Conservation (phyloP, 1,140 invertebrate species). For the Nephotettix cincticeps region DNA sequence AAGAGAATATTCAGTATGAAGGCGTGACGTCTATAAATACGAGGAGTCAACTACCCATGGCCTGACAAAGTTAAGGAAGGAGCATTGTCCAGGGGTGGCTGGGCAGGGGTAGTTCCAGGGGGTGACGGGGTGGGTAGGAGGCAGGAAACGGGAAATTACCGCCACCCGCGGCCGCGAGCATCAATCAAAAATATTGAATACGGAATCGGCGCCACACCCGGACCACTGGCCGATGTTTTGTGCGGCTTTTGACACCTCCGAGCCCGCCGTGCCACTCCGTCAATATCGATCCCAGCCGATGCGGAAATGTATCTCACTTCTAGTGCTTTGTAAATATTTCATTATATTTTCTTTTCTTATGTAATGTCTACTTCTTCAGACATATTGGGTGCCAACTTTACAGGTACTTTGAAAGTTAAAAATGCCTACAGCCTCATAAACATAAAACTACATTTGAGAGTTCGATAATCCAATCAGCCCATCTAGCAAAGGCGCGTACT, state of each 20-base stretch:
- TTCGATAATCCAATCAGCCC: too few species aligned
- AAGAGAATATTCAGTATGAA: not conserved
- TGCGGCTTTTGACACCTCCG: not conserved
- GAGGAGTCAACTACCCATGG: not conserved
- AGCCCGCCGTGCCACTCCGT: too few species aligned
- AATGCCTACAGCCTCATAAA: too few species aligned
- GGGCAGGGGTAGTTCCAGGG: not conserved
- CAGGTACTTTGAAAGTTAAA: too few species aligned
- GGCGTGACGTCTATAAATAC: constrained; percentile 9
- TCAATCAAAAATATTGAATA: constrained; percentile 13
- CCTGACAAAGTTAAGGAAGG: constrained; percentile 9
- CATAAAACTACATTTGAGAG: too few species aligned
- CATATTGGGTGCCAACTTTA: too few species aligned
- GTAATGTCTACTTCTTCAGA: too few species aligned
- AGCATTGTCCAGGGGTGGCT: constrained; percentile 6
- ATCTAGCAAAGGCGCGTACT: too few species aligned
- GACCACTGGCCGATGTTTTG: not conserved
- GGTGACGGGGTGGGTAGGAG: not conserved
- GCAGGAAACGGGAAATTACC: constrained; percentile 11
- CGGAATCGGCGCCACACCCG: constrained; percentile 10
- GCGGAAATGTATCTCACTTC: too few species aligned
- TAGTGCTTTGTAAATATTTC: too few species aligned
- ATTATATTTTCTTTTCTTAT: too few species aligned
- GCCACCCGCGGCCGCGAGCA: constrained; percentile 7
- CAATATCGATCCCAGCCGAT: too few species aligned